Conservation (phyloP, 2,113 vertebrate species). For the Mola mola region DNA sequence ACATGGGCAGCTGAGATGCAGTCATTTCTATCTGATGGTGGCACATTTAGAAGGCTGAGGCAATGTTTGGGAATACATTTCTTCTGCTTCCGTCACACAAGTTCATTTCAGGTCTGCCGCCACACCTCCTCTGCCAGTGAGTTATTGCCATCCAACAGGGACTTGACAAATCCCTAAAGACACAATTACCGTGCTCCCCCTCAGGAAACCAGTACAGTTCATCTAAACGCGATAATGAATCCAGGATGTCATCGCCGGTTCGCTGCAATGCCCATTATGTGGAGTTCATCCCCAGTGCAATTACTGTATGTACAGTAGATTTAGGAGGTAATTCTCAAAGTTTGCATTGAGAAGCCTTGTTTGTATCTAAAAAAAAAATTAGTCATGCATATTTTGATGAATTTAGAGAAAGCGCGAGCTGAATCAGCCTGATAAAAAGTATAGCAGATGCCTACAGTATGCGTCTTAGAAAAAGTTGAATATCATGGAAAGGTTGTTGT, state of each 20-base stretch:
- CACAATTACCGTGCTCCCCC: constrained; percentile 76
- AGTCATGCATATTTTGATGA: constrained; percentile 9
- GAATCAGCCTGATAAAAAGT: neutral
- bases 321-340: constrained; percentile 14
- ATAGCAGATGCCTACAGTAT: no score
- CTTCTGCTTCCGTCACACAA: constrained; percentile 42
- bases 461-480: no score
- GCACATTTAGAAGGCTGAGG: constrained; percentile 17
- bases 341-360: constrained; percentile 13
- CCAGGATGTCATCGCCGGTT: constrained; percentile 60
- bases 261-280: constrained; percentile 53
- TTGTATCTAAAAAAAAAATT: constrained; percentile 36
- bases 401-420: neutral
- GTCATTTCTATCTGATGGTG: constrained; percentile 12
- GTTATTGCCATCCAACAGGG: constrained; percentile 74
- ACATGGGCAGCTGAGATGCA: constrained; percentile 35
- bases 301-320: constrained; percentile 59
- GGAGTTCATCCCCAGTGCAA: constrained; percentile 54
- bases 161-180: constrained; percentile 82
- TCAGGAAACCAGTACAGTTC: constrained; percentile 63
- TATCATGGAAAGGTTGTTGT: no score
- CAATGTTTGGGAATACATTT: constrained; percentile 10
- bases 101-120: constrained; percentile 60
- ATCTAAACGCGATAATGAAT: constrained; percentile 76
- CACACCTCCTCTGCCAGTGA: constrained; percentile 66